phyloP scores from a whole-genome alignment of 2,113 vertebrate genomes.

The Jacana jacana region DNA sequence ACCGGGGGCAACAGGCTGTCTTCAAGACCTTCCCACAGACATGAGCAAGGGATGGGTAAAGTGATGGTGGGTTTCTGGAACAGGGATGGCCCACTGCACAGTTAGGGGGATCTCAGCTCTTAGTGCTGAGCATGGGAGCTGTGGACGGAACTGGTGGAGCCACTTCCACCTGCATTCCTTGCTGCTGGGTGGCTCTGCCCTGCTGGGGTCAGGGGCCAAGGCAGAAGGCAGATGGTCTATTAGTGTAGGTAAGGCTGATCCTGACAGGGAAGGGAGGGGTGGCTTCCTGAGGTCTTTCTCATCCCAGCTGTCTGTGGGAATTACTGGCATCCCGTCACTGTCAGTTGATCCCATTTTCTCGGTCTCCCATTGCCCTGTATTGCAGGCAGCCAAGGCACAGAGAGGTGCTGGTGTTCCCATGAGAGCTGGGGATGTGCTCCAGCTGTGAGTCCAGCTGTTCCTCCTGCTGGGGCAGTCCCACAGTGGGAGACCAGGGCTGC shows the following conservation, averaged over 20 bases:
- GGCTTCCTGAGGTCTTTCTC: background rate
- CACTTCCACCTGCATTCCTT: background rate
- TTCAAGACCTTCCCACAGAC: background rate
- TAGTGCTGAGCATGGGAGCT: background rate
- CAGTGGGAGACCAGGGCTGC: background rate
- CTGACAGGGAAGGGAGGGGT: background rate
- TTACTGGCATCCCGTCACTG: background rate
- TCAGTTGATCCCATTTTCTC: background rate
- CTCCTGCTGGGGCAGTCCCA: rapidly evolving
- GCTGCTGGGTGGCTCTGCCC: background rate
- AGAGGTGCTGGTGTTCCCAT: rapidly evolving
- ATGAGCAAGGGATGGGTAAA: rapidly evolving
- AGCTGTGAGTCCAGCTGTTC: background rate
- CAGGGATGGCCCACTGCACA: rapidly evolving
- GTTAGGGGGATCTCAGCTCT: background rate
- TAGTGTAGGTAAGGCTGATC: background rate
- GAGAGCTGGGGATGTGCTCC: background rate
- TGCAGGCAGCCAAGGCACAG: background rate
- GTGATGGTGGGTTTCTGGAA: background rate
- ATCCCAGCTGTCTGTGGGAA: conserved; percentile 7
- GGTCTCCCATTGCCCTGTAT: background rate
- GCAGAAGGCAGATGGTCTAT: conserved; percentile 2
- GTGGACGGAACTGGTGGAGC: background rate
- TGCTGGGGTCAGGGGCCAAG: background rate
- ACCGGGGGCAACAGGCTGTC: background rate